Evolutionary conservation across 2,888 invertebrate species (phyloP), one percentile per base, ranked within the genome.

Genomic region (Habroteleia sp.): DNA sequence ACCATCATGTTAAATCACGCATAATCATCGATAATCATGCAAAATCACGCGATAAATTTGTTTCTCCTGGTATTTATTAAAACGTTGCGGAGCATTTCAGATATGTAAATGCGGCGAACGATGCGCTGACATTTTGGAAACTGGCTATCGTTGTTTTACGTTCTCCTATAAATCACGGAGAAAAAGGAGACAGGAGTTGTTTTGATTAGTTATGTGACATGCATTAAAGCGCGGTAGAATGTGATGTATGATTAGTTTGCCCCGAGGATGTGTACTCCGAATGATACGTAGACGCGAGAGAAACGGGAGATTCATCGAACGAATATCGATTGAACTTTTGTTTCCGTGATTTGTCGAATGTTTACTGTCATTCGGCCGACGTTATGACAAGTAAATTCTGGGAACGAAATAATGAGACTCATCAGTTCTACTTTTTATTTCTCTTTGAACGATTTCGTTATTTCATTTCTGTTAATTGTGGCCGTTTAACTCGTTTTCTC

Each of bases 171-270:
- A 74, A 74, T 68, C 68, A 68, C 11, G 27, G 31, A 48, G 62
- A 66, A 74, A 68, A 68, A 56, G 62, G 37, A 60, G 62, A 44
- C 56, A 37, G 11, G 37, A 33, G 46, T 68, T 62, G 54, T 66
- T 74, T 74, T 74, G 74, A 74, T 74, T 74, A 74, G 74, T 74
- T 74, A 74, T 74, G 74, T 60, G 73, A 73, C 66, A 25, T 31
- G 65, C 60, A 60, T 66, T 73, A 73, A 60, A 73, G 46, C 60
- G 41, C 8, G 46, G 42, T 13, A 44, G 33, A 73, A 60, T 73
- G 39, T 73, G 73, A 73, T 60, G 73, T 73, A 66, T 66, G 73
- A 73, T 73, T 73, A 73, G 66, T 73, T 73, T 66, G 52, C 66
- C 66, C 54, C 54, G 66, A 66, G 66, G 66, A 73, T 60, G 58